Percentiles rank a stretch among this genome's conserved stretches.
phyloP scores from a whole-genome alignment of 1,140 invertebrate species.

The Himalopsyche phryganea region DNA sequence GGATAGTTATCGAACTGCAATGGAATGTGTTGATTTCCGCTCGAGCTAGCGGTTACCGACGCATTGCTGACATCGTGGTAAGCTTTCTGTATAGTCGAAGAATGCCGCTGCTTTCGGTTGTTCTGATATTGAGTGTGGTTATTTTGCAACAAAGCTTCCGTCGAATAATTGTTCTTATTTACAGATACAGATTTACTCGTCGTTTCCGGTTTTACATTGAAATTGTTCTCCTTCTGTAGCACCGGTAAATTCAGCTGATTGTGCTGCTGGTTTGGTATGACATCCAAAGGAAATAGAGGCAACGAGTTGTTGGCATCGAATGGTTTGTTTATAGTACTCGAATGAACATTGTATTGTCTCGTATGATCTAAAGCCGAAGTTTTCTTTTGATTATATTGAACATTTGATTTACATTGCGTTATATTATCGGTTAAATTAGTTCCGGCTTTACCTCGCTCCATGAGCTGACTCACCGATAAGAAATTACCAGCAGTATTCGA shows the following conservation, averaged over 20 bases:
- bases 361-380: background rate
- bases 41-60: constrained; percentile 7
- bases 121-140: constrained; percentile 31
- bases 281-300: constrained; percentile 4
- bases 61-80: constrained; percentile 24
- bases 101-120: constrained; percentile 13
- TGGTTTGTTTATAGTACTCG: background rate
- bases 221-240: constrained; percentile 4
- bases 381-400: constrained; percentile 11
- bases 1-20: constrained; percentile 18
- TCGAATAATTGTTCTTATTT: constrained; percentile 54
- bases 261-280: constrained; percentile 2
- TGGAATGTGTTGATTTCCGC: constrained; percentile 25
- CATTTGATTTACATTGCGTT: background rate
- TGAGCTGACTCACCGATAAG: constrained; percentile 63
- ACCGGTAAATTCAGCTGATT: background rate
- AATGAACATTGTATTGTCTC: constrained; percentile 3
- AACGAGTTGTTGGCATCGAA: constrained; percentile 1
- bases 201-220: constrained; percentile 8
- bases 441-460: constrained; percentile 43
- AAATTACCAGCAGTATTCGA: constrained; percentile 41
- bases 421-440: background rate
- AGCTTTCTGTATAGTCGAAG: constrained; percentile 3
- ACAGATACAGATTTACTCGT: constrained; percentile 30
- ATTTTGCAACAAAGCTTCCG: constrained; percentile 51